Evolutionary conservation across 2,113 vertebrate species (phyloP).

Genomic region (Hiodon tergisus): DNA sequence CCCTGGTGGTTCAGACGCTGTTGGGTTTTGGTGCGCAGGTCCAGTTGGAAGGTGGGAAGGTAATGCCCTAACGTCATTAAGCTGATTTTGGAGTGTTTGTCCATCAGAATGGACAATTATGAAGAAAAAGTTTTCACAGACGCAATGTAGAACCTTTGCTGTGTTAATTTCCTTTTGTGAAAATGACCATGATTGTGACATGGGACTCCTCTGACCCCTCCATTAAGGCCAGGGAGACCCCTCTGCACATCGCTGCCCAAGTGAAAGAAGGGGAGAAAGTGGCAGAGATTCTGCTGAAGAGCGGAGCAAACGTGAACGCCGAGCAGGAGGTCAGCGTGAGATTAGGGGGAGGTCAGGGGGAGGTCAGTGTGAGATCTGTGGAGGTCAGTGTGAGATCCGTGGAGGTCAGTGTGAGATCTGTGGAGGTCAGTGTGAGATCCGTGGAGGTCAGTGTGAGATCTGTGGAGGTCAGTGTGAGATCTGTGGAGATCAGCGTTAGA

Average conservation of each 20-base stretch:
- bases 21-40: slow-evolving; percentile 52
- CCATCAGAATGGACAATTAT: too few relatives aligned
- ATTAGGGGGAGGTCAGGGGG: too few relatives aligned
- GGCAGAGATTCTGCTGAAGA: slow-evolving; percentile 53
- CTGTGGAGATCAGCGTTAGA: too few relatives aligned
- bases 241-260: slow-evolving; percentile 49
- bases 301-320: slow-evolving; percentile 50
- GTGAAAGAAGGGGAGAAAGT: slow-evolving; percentile 50
- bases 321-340: slow-evolving; percentile 42
- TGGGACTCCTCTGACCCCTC: not conserved
- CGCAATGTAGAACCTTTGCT: too few relatives aligned
- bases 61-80: slow-evolving; percentile 8
- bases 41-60: slow-evolving; percentile 53
- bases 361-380: too few relatives aligned
- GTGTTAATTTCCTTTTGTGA: not conserved
- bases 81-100: too few relatives aligned
- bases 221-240: slow-evolving; percentile 44
- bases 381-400: too few relatives aligned
- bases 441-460: too few relatives aligned
- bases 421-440: too few relatives aligned
- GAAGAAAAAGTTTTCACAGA: too few relatives aligned
- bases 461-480: too few relatives aligned
- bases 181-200: not conserved
- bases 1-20: slow-evolving; percentile 49
- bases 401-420: too few relatives aligned